Evolutionary conservation across 1,140 invertebrate species (phyloP).

Genomic region (Tribolium castaneum): DNA sequence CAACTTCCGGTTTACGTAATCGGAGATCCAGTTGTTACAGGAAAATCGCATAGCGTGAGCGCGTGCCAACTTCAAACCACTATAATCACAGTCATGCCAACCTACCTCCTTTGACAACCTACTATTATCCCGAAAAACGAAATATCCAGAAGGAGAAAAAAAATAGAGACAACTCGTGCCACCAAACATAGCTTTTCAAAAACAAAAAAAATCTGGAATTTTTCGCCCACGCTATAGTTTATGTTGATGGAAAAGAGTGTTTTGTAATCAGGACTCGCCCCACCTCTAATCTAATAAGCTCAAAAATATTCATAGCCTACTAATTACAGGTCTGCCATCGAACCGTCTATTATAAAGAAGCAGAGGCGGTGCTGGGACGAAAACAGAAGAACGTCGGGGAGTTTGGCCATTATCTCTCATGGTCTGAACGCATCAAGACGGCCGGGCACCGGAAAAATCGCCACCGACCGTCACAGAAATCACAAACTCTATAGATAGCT

Average conservation of each 20-base stretch:
- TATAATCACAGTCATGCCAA: slow-evolving; percentile 33
- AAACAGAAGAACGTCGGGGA: slow-evolving; percentile 43
- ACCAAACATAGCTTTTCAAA: not conserved
- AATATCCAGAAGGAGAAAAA: not conserved
- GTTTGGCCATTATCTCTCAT: slow-evolving; percentile 43
- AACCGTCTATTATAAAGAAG: slow-evolving; percentile 58
- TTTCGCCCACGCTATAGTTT: not conserved
- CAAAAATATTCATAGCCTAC: slow-evolving; percentile 55
- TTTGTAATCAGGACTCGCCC: slow-evolving; percentile 21
- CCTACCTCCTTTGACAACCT: slow-evolving; percentile 29
- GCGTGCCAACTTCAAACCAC: slow-evolving; percentile 32
- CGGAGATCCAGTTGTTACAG: slow-evolving; percentile 16
- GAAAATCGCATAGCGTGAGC: slow-evolving; percentile 28
- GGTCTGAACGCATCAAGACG: slow-evolving; percentile 25
- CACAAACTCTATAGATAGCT: not conserved
- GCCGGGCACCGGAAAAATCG: slow-evolving; percentile 22
- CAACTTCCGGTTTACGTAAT: slow-evolving; percentile 22
- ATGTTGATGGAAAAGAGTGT: not conserved
- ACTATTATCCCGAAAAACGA: slow-evolving; percentile 7
- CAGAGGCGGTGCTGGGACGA: slow-evolving; percentile 51
- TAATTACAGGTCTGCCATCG: slow-evolving; percentile 54
- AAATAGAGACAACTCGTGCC: not conserved
- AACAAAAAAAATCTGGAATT: not conserved
- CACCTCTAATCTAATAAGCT: slow-evolving; percentile 53
- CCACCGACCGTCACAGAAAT: slow-evolving; percentile 11